Percentiles rank a stretch among this genome's conserved stretches.
phyloP scores from a whole-genome alignment of 2,888 invertebrate genomes.

The Mythimna albipuncta region DNA sequence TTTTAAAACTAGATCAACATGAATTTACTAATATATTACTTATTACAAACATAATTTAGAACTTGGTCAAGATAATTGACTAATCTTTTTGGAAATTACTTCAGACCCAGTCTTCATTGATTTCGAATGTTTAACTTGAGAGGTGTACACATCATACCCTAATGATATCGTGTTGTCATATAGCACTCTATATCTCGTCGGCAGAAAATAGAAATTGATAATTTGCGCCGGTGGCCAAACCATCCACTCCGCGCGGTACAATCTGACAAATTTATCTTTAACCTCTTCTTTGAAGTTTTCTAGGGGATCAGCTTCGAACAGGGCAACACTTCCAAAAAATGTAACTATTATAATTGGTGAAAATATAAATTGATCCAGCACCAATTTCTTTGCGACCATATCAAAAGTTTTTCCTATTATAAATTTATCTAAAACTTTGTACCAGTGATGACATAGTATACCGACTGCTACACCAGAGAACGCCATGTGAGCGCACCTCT shows the following conservation, averaged over 20 bases:
- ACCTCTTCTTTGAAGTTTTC: conserved; percentile 93
- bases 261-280: conserved; percentile 93
- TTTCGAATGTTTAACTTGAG: conserved; percentile 93
- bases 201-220: conserved; percentile 97
- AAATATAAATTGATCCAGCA: conserved; percentile 96
- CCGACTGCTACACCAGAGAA: conserved; percentile 95
- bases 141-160: conserved; percentile 97
- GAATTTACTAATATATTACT: conserved; percentile 36
- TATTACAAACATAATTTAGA: neutral
- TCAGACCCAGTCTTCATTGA: conserved; percentile 64
- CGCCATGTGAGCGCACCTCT: conserved; percentile 94
- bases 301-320: conserved; percentile 93
- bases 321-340: conserved; percentile 95
- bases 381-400: conserved; percentile 94
- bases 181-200: conserved; percentile 95
- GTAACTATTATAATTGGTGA: conserved; percentile 95
- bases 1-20: conserved; percentile 53
- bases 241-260: conserved; percentile 97
- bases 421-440: conserved; percentile 94
- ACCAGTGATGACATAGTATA: conserved; percentile 97
- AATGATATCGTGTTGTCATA: conserved; percentile 97
- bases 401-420: conserved; percentile 93
- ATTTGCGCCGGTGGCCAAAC: conserved; percentile 98
- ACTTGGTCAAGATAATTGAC: conserved; percentile 51
- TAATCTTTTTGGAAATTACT: conserved; percentile 44